These are phyloP conservation scores for Listronotus bonariensis DNA, from an alignment of 1,140 invertebrate genomes.

Conservation along the genomic window DNA sequence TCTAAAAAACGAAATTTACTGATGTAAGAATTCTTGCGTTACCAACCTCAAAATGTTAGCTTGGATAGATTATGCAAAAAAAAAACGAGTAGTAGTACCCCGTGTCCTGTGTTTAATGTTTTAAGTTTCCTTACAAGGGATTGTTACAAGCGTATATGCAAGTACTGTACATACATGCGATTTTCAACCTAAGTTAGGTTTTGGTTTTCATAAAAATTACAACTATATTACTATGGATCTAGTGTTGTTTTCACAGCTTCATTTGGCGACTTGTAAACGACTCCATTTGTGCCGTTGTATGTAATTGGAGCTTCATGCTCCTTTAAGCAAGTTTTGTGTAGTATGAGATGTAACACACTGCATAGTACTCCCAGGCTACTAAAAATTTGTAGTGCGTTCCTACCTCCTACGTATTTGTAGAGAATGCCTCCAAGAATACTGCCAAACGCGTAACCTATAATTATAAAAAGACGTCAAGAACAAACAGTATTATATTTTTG, in stretches of 20 bases:
- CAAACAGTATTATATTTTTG: too few species aligned
- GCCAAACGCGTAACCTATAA: constrained; percentile 65
- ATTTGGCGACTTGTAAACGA: constrained; percentile 54
- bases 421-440: constrained; percentile 65
- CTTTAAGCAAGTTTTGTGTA: constrained; percentile 58
- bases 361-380: constrained; percentile 58
- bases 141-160: too few species aligned
- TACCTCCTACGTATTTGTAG: constrained; percentile 63
- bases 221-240: not conserved
- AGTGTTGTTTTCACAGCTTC: constrained; percentile 47
- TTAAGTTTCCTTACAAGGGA: too few species aligned
- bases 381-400: constrained; percentile 61
- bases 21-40: too few species aligned
- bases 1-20: too few species aligned
- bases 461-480: constrained; percentile 6
- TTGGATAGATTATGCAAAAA: too few species aligned
- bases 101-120: too few species aligned
- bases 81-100: too few species aligned
- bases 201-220: too few species aligned
- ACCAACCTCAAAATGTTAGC: too few species aligned
- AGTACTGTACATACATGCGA: too few species aligned
- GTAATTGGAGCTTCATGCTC: constrained; percentile 37
- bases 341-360: constrained; percentile 59
- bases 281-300: constrained; percentile 32
- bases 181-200: too few species aligned